Base-by-base conservation (phyloP, 2,888 invertebrate genomes). In the Teinopalpus imperialis region DNA sequence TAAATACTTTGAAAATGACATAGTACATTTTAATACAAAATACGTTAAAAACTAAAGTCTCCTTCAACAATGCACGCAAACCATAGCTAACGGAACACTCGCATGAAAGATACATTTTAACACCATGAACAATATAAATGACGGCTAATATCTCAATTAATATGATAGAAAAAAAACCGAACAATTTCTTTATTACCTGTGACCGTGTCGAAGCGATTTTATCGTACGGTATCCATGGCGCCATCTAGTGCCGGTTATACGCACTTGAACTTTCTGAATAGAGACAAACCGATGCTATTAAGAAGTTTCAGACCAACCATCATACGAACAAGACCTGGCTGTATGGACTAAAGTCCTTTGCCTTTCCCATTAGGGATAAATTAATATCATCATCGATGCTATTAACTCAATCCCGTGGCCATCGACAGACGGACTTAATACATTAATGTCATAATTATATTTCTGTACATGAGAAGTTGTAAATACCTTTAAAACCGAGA, bases 151-250 rank as follows among this genome's bases (percentile, higher is more conserved):
- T 59, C 62, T 65, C 54, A 57, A 63, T 63, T 56, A 54, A 51
- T 52, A 39, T 48, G 57, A 65, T 66, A 54, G 62, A 65, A 54
- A 64, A 59, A 61, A 57, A 51, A 54, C 48, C 52, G 47, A 52
- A 54, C 65, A 61, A 69, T 74, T 68, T 61, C 52, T 72, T 75
- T 75, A 74, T 66, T 68, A 61, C 44, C 67, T 66, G 66, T 67
- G 63, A 66, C 72, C 67, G 71, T 65, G 53, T 55, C 73, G 68
- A 69, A 71, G 55, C 58, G 59, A 68, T 46, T 46, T 14, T 69
- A 54, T 53, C 61, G 59, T 50, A 53, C 59, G 53, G 16, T 64
- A 66, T 69, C 56, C 50, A 65, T 72, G 74, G 78, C 80, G 80
- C 79, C 79, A 78, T 73, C 78, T 75, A 47, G 57, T 49, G 59